A percentile compares a stretch with the other conserved stretches of the same genome.
These are phyloP conservation scores for Cyanoderma ruficeps DNA, from an alignment of 2,113 vertebrate genomes.

Conservation along the genomic window DNA sequence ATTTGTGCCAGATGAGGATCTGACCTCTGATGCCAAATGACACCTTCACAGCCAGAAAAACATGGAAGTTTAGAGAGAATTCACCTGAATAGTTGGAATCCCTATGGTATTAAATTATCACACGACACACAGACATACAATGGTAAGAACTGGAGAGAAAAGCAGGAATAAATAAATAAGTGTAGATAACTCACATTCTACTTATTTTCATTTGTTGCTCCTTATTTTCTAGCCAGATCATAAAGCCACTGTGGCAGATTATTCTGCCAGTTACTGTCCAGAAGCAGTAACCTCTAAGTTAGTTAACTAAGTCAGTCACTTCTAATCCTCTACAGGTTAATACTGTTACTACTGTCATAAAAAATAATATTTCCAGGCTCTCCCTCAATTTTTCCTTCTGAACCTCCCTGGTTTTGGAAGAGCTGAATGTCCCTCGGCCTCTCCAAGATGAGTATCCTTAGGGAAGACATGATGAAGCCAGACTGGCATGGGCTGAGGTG, in stretches of 20 bases:
- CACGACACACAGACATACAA: neutral
- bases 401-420: neutral
- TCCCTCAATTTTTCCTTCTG: neutral
- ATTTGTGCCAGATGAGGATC: neutral
- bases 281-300: neutral
- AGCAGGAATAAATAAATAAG: neutral
- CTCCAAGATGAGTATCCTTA: neutral
- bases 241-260: neutral
- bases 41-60: neutral
- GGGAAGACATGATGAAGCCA: neutral
- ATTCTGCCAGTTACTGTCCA: neutral
- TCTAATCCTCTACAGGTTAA: neutral
- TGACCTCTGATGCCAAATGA: neutral
- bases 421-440: accelerated
- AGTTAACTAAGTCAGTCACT: neutral
- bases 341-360: neutral
- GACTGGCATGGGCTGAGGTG: neutral
- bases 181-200: neutral
- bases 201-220: neutral
- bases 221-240: neutral
- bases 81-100: neutral
- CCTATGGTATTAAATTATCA: neutral
- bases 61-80: neutral
- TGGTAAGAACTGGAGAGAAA: neutral
- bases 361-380: neutral